phyloP scores from a whole-genome alignment of 2,113 vertebrate genomes.

The Pygoscelis antarcticus region DNA sequence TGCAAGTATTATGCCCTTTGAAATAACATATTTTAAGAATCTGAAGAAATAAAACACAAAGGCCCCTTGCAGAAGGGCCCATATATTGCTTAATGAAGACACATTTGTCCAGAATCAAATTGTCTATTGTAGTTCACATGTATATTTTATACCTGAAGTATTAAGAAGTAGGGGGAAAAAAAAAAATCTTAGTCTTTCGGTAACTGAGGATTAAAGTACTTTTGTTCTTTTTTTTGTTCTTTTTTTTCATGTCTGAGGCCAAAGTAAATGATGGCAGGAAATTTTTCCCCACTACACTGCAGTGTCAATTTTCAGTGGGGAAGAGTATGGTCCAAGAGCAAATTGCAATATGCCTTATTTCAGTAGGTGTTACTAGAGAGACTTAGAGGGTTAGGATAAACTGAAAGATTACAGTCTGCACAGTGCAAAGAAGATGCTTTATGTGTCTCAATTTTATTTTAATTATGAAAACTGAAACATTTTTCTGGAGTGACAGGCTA shows the following conservation, averaged over 20 bases:
- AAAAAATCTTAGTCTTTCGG: not conserved
- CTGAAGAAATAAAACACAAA: not conserved
- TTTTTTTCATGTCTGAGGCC: not conserved
- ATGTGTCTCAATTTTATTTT: not conserved
- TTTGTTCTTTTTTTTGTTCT: not conserved
- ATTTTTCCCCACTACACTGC: constrained; percentile 11
- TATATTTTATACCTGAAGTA: not conserved
- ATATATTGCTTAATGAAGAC: not conserved
- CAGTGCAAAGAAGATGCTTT: not conserved
- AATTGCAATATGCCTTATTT: constrained; percentile 35
- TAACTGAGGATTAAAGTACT: constrained; percentile 40
- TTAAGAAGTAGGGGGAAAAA: not conserved
- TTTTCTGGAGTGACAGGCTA: not conserved
- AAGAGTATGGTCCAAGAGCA: constrained; percentile 25
- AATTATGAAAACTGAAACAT: not conserved
- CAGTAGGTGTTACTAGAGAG: not conserved
- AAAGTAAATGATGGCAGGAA: constrained; percentile 57
- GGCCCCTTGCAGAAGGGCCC: not conserved
- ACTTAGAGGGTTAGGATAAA: not conserved
- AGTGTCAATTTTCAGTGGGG: constrained; percentile 18
- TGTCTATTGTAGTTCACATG: not conserved
- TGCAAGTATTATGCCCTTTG: not conserved
- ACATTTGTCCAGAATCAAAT: not conserved
- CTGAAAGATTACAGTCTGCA: not conserved
- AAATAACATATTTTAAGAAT: not conserved